These are phyloP conservation scores for Coilia nasus DNA, from an alignment of 2,797 vertebrate genomes.

Conservation along the genomic window DNA sequence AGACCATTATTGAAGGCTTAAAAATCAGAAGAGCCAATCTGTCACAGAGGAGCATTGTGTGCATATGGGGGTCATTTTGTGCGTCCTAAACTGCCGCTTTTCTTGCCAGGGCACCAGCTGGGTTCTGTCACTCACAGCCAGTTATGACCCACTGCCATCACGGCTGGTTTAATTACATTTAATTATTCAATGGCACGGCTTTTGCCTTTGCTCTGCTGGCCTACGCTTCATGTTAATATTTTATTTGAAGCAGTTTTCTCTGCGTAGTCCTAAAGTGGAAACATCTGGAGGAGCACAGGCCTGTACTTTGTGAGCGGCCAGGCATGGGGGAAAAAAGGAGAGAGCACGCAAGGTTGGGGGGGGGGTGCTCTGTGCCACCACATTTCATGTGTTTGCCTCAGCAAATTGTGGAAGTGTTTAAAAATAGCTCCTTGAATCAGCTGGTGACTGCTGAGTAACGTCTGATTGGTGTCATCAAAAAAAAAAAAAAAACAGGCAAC, in stretches of 20 bases:
- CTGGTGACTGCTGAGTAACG: constrained; percentile 33
- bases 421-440: constrained; percentile 46
- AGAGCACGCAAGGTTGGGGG: not conserved
- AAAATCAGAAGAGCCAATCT: not conserved
- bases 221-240: constrained; percentile 11
- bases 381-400: constrained; percentile 35
- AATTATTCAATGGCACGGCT: constrained; percentile 45
- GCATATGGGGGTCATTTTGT: not conserved
- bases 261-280: constrained; percentile 48
- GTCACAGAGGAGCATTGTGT: not conserved
- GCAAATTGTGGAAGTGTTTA: constrained; percentile 38
- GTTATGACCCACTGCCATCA: constrained; percentile 32
- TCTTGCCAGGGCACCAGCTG: constrained; percentile 38
- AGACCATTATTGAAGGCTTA: not conserved
- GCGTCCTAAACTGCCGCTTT: not conserved
- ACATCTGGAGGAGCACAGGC: constrained; percentile 50
- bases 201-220: constrained; percentile 4
- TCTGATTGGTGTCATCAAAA: not conserved
- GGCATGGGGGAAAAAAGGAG: constrained; percentile 38
- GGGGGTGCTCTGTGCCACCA: constrained; percentile 9
- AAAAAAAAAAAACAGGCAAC: not conserved
- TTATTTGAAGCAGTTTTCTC: constrained; percentile 37
- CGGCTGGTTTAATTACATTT: constrained; percentile 46
- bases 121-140: constrained; percentile 23
- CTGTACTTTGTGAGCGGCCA: constrained; percentile 30